A percentile compares a stretch with the other conserved stretches of the same genome.
Conservation (phyloP, 1,140 invertebrate species). For the Euura saliciscinereae region DNA sequence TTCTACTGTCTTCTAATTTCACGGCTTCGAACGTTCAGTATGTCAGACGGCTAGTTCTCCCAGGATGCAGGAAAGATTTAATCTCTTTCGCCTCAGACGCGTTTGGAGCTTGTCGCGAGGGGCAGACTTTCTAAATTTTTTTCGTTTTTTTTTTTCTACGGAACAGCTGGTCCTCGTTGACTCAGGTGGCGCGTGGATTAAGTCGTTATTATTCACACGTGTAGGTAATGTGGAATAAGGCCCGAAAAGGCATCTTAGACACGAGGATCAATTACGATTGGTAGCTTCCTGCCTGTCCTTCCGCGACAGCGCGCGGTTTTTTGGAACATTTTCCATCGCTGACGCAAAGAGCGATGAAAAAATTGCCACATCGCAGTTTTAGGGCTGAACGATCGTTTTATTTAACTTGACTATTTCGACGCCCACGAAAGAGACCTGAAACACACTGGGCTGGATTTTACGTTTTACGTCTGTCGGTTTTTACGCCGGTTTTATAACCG, state of each 20-base stretch:
- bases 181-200: background rate
- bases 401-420: too few species aligned
- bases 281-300: constrained; percentile 8
- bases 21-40: too few species aligned
- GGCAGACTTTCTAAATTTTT: background rate
- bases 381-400: too few species aligned
- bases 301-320: background rate
- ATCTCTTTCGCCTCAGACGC: background rate
- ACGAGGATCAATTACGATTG: constrained; percentile 13
- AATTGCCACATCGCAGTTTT: background rate
- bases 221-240: background rate
- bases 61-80: background rate
- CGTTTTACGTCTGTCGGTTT: background rate
- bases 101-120: background rate
- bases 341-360: background rate
- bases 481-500: background rate
- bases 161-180: background rate
- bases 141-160: background rate
- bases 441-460: background rate
- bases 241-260: background rate
- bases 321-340: background rate
- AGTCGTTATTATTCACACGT: background rate
- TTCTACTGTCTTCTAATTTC: too few species aligned
- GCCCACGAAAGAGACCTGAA: background rate
- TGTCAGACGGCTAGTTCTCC: too few species aligned